These are phyloP conservation scores for Pyrocoelia pectoralis DNA, from an alignment of 2,888 invertebrate species.

Conservation along the genomic window DNA sequence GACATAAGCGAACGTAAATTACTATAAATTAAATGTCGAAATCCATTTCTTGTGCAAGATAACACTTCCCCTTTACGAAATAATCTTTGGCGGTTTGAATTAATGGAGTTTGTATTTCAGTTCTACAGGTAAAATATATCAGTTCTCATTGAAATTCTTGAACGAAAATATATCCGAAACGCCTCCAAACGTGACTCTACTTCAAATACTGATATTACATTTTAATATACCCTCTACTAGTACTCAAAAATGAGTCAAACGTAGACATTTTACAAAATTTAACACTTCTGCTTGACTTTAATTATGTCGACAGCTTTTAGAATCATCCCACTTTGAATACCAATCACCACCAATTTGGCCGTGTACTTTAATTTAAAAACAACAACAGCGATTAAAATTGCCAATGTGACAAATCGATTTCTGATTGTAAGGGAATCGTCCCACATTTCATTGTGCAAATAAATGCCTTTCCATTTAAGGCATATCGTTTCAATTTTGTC, in stretches of 20 bases:
- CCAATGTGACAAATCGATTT: too few species aligned
- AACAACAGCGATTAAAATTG: too few species aligned
- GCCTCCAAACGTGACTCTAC: slow-evolving; percentile 28
- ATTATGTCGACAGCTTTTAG: slow-evolving; percentile 14
- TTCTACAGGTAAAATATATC: slow-evolving; percentile 30
- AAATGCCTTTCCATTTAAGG: too few species aligned
- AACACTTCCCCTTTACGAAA: too few species aligned
- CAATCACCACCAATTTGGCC: slow-evolving; percentile 6
- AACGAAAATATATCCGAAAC: slow-evolving; percentile 34
- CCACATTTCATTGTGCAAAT: too few species aligned
- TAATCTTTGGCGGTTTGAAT: too few species aligned
- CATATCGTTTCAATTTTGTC: too few species aligned
- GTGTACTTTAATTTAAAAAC: too few species aligned
- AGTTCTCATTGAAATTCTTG: slow-evolving; percentile 27
- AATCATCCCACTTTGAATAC: slow-evolving; percentile 18
- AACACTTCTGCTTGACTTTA: slow-evolving; percentile 16
- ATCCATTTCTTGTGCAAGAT: too few species aligned
- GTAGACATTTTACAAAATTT: slow-evolving; percentile 21
- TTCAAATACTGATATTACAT: slow-evolving; percentile 28
- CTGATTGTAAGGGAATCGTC: too few species aligned
- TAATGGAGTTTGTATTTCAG: background rate
- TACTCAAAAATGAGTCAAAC: slow-evolving; percentile 29
- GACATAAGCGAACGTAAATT: too few species aligned
- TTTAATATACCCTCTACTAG: slow-evolving; percentile 26
- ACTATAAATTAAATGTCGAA: too few species aligned